phyloP scores from a whole-genome alignment of 2,113 vertebrate genomes.

The Malurus melanocephalus region DNA sequence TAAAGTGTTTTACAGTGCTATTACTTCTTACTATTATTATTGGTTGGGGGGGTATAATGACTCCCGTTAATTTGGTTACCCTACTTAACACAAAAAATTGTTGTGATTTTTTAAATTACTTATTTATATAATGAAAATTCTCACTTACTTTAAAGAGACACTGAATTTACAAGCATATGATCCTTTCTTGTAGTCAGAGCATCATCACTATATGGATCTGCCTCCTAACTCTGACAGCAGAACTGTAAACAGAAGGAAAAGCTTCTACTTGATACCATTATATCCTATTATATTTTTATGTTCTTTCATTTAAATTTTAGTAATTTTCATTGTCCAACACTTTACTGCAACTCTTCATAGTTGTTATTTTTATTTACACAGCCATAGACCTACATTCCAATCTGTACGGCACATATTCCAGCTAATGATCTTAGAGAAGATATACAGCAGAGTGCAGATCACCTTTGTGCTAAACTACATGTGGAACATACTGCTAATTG shows the following conservation, averaged over 20 bases:
- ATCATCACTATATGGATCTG: background rate
- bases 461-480: background rate
- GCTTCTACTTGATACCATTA: background rate
- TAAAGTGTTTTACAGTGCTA: background rate
- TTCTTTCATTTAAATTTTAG: background rate
- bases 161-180: background rate
- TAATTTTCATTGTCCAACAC: background rate
- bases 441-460: background rate
- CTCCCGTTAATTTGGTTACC: background rate
- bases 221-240: background rate
- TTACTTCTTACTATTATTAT: conserved; percentile 4
- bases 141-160: background rate
- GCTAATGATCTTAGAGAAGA: background rate
- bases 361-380: background rate
- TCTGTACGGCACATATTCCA: background rate
- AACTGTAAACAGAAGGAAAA: background rate
- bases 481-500: background rate
- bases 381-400: background rate
- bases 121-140: background rate
- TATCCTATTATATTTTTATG: background rate
- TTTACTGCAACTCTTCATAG: background rate
- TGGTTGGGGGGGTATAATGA: background rate
- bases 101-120: background rate
- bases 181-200: background rate
- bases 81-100: background rate